These are phyloP conservation scores for Pteromalus puparum DNA, from an alignment of 1,140 invertebrate species.

Conservation along the genomic window DNA sequence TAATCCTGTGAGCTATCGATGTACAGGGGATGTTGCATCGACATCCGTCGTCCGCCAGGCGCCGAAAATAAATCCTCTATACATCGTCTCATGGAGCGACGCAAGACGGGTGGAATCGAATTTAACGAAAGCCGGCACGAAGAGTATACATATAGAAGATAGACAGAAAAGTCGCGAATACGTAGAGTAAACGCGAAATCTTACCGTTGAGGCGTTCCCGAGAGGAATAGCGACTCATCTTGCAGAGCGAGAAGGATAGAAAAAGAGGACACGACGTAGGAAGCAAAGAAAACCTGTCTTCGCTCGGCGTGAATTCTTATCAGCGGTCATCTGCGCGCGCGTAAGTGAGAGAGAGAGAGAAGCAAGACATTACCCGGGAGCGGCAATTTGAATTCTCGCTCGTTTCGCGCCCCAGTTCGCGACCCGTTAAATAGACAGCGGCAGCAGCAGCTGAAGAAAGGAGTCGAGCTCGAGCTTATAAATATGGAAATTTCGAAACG, in stretches of 20 bases:
- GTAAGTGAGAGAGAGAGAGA: not conserved
- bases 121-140: not conserved
- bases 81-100: not conserved
- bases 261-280: not conserved
- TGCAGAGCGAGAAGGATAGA: not conserved
- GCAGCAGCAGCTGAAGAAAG: constrained; percentile 45
- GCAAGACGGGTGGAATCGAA: not conserved
- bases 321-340: not conserved
- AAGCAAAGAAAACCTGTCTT: constrained; percentile 31
- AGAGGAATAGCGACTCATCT: not conserved
- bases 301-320: not conserved
- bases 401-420: not conserved
- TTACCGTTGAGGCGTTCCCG: not conserved
- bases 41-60: not conserved
- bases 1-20: constrained; percentile 16
- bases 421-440: not conserved
- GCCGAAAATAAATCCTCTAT: constrained; percentile 31
- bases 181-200: not conserved
- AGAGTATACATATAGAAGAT: not conserved
- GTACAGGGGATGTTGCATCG: constrained; percentile 1
- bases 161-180: not conserved
- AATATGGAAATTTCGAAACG: constrained; percentile 59
- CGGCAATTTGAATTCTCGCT: constrained; percentile 27
- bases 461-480: constrained; percentile 53
- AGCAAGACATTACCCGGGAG: not conserved